These are phyloP conservation scores for Eugnorisma glareosa DNA, from an alignment of 2,888 invertebrate species.

Conservation along the genomic window DNA sequence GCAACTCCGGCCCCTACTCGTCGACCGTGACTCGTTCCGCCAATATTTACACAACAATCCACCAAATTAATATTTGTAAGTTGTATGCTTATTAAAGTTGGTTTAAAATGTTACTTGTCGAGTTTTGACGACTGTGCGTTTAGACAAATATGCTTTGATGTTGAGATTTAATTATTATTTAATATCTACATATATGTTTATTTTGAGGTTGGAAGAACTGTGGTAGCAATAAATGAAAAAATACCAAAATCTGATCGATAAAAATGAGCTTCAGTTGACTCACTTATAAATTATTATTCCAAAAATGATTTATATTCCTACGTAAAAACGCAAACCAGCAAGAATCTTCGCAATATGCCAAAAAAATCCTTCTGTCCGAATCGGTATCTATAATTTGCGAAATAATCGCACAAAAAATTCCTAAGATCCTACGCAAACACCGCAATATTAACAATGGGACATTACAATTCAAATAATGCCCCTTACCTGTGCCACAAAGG, in stretches of 20 bases:
- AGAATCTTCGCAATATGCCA: conserved; percentile 16
- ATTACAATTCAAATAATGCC: conserved; percentile 73
- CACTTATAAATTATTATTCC: background rate
- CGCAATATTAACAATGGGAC: conserved; percentile 75
- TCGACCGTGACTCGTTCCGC: conserved; percentile 78
- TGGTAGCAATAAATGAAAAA: background rate
- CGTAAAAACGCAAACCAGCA: conserved; percentile 24
- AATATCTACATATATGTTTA: background rate
- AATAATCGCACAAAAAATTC: conserved; percentile 55
- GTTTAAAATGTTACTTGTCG: conserved; percentile 70
- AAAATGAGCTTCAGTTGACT: background rate
- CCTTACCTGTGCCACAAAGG: conserved; percentile 83
- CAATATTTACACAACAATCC: conserved; percentile 83
- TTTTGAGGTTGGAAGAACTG: conserved; percentile 16
- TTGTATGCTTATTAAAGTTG: conserved; percentile 75
- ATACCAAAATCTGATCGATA: too few relatives aligned
- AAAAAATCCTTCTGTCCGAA: conserved; percentile 49
- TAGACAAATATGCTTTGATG: conserved; percentile 54
- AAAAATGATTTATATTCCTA: background rate
- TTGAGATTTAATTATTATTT: conserved; percentile 57
- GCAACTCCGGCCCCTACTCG: conserved; percentile 73
- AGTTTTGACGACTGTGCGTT: conserved; percentile 44
- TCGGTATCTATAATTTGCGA: conserved; percentile 55
- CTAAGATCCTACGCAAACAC: conserved; percentile 81
- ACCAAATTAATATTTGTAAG: conserved; percentile 84